Base-by-base conservation (phyloP, 1,140 invertebrate species). In the Habropoda laboriosa region DNA sequence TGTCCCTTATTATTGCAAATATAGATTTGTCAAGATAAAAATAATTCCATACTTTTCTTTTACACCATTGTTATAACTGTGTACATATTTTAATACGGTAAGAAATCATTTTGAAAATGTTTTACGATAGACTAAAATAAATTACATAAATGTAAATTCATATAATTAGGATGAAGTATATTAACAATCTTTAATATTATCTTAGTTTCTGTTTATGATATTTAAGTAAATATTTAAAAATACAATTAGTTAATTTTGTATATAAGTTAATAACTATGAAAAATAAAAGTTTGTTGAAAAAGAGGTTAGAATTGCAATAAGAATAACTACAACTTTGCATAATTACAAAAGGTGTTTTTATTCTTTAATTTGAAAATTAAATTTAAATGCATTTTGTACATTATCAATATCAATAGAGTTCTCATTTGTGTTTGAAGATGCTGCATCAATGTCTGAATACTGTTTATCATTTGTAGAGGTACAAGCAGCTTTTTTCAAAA, bases 401-500 rank as follows among this genome's bases (percentile, higher is more conserved):
- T 8, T 38, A n/a, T 40, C 21, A 32, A 5, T 55, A 21, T 72
- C 18, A 0, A 38, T n/a, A 32, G 35, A 30, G 32, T 21, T 13
- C 6, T 67, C 64, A 7, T 42, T 40, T 8, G 45, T 12, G 30
- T 35, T 67, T 2, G 7, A 12, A n/a, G 18, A 35, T 12, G 0
- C 1, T 18, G 24, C 21, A 1, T 60, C 32, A 38, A 30, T 55
- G 30, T 73, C 10, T 1, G 8, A 10, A 1, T 57, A 3, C 13
- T 24, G 35, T 30, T 49, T 32, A 7, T 60, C 12, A 7, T 55
- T 67, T n/a, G 24, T 13, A 27, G 5, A 42, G 10, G n/a, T 35
- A 12, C 24, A 55, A 35, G 3, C 18, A 13, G 85, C 83, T 86
- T 94, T 95, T 83, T 92, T 94, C 0, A 95, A 72, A 88, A 95